Evolutionary conservation across 2,888 invertebrate species (phyloP), one percentile per base, ranked within the genome.

Genomic region (Dexiosoma caninum): DNA sequence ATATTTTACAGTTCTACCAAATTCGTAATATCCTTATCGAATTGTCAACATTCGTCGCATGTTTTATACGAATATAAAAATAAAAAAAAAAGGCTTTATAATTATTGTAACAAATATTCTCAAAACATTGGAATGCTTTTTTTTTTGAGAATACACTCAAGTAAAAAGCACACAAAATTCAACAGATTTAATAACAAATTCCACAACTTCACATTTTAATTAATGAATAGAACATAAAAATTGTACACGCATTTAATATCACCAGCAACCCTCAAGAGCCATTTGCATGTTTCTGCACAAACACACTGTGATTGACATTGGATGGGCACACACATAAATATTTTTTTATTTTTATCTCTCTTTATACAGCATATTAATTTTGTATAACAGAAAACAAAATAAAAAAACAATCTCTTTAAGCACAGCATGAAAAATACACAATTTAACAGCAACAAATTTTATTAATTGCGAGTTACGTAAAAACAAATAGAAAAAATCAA

Each of bases 201-300:
- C 10, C 19, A 1, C 21, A 21, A 37, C 37, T 12, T 21, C n/a
- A 37, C 14, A 21, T 37, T 37, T n/a, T n/a, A n/a, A n/a, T n/a
- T n/a, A 21, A 57, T 23, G 40, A 12, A 40, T 23, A 23, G 21
- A 21, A 23, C 21, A 23, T 23, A 40, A 44, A 30, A 60, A 35
- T 35, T 46, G 46, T 27, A 30, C 32, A 46, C 10, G 51, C 10
- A 27, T 57, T 23, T 40, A 4, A 37, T 37, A 37, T n/a, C 21
- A 51, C 30, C 21, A 19, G 16, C 49, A 2, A 19, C 12, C 37
- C 3, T 37, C 0, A 53, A n/a, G 6, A 32, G n/a, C 37, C 27
- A 19, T 23, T 40, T 40, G 30, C 60, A 60, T 71, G 19, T 60
- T 59, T 14, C 30, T 32, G 40, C 51, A 71, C 59, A 51, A 10